Conservation (phyloP, 2,888 invertebrate species). For the Drosophila bunnanda region DNA sequence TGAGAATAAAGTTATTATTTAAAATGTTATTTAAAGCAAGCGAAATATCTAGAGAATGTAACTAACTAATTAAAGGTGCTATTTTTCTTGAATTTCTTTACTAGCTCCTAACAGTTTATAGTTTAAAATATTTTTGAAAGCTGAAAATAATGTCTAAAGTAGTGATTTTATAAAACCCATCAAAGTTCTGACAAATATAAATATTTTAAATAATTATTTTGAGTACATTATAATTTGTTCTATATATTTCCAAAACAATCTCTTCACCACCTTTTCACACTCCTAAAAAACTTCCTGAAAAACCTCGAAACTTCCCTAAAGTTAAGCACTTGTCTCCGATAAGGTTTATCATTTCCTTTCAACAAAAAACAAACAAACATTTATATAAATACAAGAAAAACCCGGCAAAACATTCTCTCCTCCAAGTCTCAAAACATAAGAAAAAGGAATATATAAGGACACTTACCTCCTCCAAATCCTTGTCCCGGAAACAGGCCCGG, state of each 20-base stretch:
- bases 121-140: background rate
- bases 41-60: no score
- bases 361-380: background rate
- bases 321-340: constrained; percentile 19
- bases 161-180: no score
- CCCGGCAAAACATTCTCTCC: constrained; percentile 5
- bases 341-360: constrained; percentile 34
- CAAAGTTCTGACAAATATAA: no score
- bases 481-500: constrained; percentile 89
- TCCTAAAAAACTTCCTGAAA: background rate
- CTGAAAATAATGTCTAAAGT: no score
- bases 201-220: background rate
- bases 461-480: constrained; percentile 86
- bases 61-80: no score
- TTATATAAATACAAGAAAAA: background rate
- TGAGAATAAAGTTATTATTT: accelerated
- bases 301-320: background rate
- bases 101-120: background rate
- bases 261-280: background rate
- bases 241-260: background rate
- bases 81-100: no score
- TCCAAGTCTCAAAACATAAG: background rate
- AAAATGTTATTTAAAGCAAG: no score
- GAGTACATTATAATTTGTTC: background rate
- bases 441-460: constrained; percentile 22